Base-by-base conservation (phyloP, 2,888 invertebrate species). In the Hypselothyrea guttata region DNA sequence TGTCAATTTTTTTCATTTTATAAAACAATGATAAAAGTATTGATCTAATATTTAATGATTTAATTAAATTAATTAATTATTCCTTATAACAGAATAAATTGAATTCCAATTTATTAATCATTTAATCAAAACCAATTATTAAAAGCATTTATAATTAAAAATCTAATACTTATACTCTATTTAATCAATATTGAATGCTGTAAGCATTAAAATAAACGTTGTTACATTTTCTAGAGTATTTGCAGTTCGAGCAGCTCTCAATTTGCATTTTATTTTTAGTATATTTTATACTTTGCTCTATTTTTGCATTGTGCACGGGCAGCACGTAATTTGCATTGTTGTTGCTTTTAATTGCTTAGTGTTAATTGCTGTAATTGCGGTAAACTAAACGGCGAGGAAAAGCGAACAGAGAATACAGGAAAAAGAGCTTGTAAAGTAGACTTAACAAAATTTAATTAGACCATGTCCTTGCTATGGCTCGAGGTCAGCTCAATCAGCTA, bases 361-460 rank as follows among this genome's bases (percentile, higher is more conserved):
- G 82, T 82, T 82, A 82, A 82, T 82, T 82, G 82, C 72, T 71
- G 81, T 85, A 82, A 82, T 82, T 82, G 82, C 81, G 85, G 84
- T 74, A 71, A 76, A 79, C 79, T 79, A 76, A 79, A 79, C 78
- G 64, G 69, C 65, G 65, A 65, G 62, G 22, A 49, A 15, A 44
- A 30, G 31, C 48, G 35, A 44, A 58, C 0, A 16, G 27, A 11
- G 28, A 15, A 40, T 47, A 38, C 37, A 3, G n/a, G 7, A 35
- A 51, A 15, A 35, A 49, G 59, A 45, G 37, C 37, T 44, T 56
- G 46, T 53, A 69, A 69, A 69, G 53, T 59, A 67, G 62, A 56
- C 58, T 47, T 49, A 57, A 52, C 63, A 52, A 60, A 71, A 69
- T 64, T 76, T 74, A 77, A 77, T 76, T 77, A 71, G 81, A 60